Conservation (phyloP, 2,797 vertebrate genomes). For the Bradypodion ventrale region DNA sequence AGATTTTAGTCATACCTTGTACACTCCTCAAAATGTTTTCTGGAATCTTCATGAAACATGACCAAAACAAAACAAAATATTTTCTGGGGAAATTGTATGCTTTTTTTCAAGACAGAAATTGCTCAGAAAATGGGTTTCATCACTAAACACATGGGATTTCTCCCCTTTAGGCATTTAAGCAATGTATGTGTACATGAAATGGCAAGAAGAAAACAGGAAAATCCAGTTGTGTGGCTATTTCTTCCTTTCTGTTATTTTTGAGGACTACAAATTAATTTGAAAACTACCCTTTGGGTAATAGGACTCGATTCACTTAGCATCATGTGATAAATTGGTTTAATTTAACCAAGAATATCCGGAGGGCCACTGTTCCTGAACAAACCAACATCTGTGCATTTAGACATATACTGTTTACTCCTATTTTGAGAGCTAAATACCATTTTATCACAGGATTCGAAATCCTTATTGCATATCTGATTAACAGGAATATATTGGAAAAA, state of each 20-base stretch:
- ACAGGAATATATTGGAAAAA: conserved; percentile 56
- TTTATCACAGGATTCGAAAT: background rate
- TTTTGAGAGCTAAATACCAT: conserved; percentile 48
- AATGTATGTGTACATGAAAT: conserved; percentile 29
- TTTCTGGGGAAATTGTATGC: conserved; percentile 10
- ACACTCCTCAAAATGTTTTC: conserved; percentile 31
- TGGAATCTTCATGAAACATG: background rate
- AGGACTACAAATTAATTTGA: conserved; percentile 57
- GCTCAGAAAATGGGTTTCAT: conserved; percentile 43
- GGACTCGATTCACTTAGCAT: conserved; percentile 34
- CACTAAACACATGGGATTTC: conserved; percentile 39
- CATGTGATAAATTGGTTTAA: conserved; percentile 46
- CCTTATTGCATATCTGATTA: conserved; percentile 26
- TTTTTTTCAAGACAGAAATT: conserved; percentile 11
- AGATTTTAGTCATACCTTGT: conserved; percentile 31
- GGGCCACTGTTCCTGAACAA: conserved; percentile 44
- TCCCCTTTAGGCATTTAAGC: conserved; percentile 25
- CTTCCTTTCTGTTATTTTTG: fast-evolving
- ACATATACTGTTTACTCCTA: conserved; percentile 27
- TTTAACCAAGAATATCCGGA: conserved; percentile 51
- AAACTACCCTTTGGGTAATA: conserved; percentile 37
- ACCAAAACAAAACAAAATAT: background rate
- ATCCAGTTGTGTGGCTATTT: conserved; percentile 51
- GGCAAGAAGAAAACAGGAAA: conserved; percentile 47
- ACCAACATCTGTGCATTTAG: conserved; percentile 15